Conservation (phyloP, 2,113 vertebrate genomes). For the Dipodomys stephensi region DNA sequence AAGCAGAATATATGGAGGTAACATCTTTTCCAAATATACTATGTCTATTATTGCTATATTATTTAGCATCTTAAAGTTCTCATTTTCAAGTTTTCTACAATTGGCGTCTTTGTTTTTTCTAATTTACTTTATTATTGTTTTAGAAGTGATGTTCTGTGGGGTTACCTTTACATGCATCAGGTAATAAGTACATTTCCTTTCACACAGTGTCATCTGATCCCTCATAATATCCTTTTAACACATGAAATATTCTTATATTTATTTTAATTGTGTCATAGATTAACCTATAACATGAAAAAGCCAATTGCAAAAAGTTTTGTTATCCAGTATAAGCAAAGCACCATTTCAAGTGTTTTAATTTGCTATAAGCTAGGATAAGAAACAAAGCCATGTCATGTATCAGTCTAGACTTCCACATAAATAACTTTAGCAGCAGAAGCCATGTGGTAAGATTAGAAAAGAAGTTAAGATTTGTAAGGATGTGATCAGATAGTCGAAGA, state of each 20-base stretch:
- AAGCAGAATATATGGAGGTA: background rate
- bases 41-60: background rate
- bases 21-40: slow-evolving; percentile 5
- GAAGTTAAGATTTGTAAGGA: background rate
- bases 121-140: too few relatives aligned
- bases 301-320: background rate
- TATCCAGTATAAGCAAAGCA: background rate
- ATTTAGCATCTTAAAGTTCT: background rate
- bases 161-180: too few relatives aligned
- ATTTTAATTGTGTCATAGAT: slow-evolving; percentile 37
- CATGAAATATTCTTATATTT: background rate
- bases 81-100: slow-evolving; percentile 17
- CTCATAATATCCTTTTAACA: too few relatives aligned
- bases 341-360: background rate
- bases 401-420: background rate
- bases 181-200: too few relatives aligned
- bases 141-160: too few relatives aligned
- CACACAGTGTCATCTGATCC: too few relatives aligned
- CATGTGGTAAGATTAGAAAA: background rate
- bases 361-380: background rate
- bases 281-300: background rate
- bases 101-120: background rate
- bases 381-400: background rate
- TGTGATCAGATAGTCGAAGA: background rate
- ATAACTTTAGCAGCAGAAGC: background rate